Base-by-base conservation (phyloP, 2,797 vertebrate species). In the Columba guinea region DNA sequence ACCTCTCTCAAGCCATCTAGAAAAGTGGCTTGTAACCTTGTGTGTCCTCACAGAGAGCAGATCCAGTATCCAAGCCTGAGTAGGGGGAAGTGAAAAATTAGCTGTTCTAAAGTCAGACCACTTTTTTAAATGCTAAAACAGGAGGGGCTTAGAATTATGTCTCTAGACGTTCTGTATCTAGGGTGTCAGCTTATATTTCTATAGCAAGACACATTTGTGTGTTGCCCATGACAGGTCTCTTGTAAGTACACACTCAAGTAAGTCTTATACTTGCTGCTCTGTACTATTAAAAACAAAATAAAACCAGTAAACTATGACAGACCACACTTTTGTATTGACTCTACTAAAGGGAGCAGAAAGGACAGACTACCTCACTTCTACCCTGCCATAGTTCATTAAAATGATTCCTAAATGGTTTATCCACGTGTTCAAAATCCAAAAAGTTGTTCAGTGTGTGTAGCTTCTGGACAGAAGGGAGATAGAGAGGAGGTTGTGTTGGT, bases 1-100 rank as follows among this genome's bases (percentile, higher is more conserved):
- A 90, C 86, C 93, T 51, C 62, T 70, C 63, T 65, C 34, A 58
- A 69, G 88, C 71, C 93, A 94, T 90, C 81, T 94, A 75, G 86
- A 79, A 78, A 93, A 91, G 86, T 7, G 65, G 41, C 44, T 93
- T 71, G 62, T 27, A 71, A 90, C 22, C 41, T 65, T 26, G 62
- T 70, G 48, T 80, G 49, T 74, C 82, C 24, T 32, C 9, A 5
- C 69, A 75, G 41, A 91, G 11, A 64, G 18, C 48, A 76, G 69
- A 90, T 75, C 32, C 20, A 32, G 39, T 37, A 69, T 56, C 28
- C 22, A 46, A 35, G 52, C 44, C 34, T 0, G 3, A 46, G 41
- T 5, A 9, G n/a, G 37, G 64, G 12, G 9, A 75, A 80, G 63
- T 4, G 37, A 68, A 65, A 70, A n/a, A 32, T n/a, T 24, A 27